Conservation (phyloP, 2,797 vertebrate genomes). For the Labroides dimidiatus region DNA sequence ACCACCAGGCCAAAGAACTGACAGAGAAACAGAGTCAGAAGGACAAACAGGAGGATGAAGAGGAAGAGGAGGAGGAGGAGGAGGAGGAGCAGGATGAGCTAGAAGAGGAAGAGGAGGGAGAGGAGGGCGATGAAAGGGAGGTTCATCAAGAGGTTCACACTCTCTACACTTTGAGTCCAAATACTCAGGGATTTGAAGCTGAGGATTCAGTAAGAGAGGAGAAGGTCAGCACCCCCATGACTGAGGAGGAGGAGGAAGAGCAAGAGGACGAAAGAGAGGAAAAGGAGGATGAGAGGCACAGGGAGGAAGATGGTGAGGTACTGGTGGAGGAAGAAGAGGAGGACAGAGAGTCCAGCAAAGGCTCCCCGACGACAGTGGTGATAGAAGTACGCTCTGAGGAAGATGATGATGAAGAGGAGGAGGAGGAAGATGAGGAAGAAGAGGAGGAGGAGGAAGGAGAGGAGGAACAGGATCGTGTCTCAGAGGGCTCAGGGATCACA, state of each 20-base stretch:
- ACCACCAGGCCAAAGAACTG: slow-evolving; percentile 74
- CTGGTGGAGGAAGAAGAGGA: slow-evolving; percentile 73
- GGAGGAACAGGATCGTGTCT: slow-evolving; percentile 84
- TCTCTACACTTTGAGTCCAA: slow-evolving; percentile 64
- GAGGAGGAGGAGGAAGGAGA: slow-evolving; percentile 84
- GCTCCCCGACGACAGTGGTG: slow-evolving; percentile 87
- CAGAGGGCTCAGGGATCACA: slow-evolving; percentile 90
- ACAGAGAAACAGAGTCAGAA: slow-evolving; percentile 56
- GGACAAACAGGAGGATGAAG: slow-evolving; percentile 61
- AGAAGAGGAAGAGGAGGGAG: slow-evolving; percentile 49
- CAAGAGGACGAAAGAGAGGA: slow-evolving; percentile 67
- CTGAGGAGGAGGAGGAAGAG: slow-evolving; percentile 64
- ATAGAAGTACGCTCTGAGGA: slow-evolving; percentile 92
- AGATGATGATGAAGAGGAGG: slow-evolving; percentile 86
- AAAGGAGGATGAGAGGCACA: slow-evolving; percentile 56
- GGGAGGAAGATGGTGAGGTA: slow-evolving; percentile 59
- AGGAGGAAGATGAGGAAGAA: slow-evolving; percentile 87
- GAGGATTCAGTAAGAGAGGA: slow-evolving; percentile 71
- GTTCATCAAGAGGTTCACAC: slow-evolving; percentile 60
- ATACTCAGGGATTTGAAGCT: slow-evolving; percentile 76
- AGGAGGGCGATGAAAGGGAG: slow-evolving; percentile 58
- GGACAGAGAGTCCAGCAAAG: slow-evolving; percentile 84
- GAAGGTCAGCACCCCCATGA: slow-evolving; percentile 59
- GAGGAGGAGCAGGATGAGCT: slow-evolving; percentile 77
- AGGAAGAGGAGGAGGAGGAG: slow-evolving; percentile 73